Conservation (phyloP, 2,888 invertebrate genomes). For the Meganola albula region DNA sequence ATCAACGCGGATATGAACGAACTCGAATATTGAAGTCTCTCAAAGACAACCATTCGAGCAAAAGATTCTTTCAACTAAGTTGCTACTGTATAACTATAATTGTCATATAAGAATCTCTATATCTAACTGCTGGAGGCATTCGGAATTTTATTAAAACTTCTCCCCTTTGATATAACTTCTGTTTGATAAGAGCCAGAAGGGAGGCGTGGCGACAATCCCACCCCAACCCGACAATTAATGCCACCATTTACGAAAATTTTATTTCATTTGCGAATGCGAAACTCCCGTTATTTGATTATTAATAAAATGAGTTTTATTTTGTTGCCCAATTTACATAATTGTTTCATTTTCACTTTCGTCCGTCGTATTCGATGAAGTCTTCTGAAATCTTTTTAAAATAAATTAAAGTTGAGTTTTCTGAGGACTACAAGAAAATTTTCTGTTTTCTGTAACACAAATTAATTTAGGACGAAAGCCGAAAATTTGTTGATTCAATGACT, state of each 20-base stretch:
- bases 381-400: conserved; percentile 54
- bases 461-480: conserved; percentile 26
- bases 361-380: conserved; percentile 56
- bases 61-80: conserved; percentile 47
- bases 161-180: conserved; percentile 71
- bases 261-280: conserved; percentile 66
- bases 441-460: conserved; percentile 34
- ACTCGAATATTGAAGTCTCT: conserved; percentile 46
- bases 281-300: conserved; percentile 72
- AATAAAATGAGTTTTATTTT: conserved; percentile 75
- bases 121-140: conserved; percentile 62
- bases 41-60: conserved; percentile 45
- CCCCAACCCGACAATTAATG: conserved; percentile 59
- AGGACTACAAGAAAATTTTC: conserved; percentile 38
- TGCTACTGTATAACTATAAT: conserved; percentile 47
- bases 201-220: conserved; percentile 29
- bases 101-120: conserved; percentile 58
- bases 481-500: conserved; percentile 26
- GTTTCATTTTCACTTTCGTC: conserved; percentile 67
- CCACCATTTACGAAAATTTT: conserved; percentile 69
- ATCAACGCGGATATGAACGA: conserved; percentile 35
- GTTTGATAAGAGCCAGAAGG: conserved; percentile 65
- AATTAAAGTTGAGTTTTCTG: conserved; percentile 57
- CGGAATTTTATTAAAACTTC: conserved; percentile 74
- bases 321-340: conserved; percentile 71